phyloP scores from a whole-genome alignment of 2,797 vertebrate species.

The Tachyglossus aculeatus region DNA sequence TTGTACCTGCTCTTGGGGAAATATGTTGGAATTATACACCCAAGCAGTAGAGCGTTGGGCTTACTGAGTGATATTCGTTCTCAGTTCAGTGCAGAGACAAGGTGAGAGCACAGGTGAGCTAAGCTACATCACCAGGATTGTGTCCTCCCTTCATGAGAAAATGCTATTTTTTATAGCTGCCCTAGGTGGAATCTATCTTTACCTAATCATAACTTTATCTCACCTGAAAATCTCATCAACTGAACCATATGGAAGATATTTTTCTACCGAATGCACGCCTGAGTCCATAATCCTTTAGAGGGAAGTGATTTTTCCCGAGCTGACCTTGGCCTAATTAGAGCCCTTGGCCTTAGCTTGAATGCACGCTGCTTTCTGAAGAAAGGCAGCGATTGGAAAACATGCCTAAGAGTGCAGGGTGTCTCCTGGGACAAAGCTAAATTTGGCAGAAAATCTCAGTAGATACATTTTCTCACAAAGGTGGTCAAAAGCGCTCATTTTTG shows the following conservation, averaged over 20 bases:
- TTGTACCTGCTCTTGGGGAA: background rate
- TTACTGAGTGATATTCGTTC: background rate
- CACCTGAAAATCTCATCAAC: background rate
- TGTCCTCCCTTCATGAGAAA: background rate
- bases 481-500: no score
- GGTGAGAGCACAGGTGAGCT: background rate
- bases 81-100: background rate
- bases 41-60: background rate
- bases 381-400: no score
- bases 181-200: background rate
- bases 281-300: background rate
- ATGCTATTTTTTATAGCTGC: background rate
- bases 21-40: background rate
- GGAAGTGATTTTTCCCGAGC: no score
- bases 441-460: no score
- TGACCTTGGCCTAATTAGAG: no score
- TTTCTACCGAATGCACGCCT: no score
- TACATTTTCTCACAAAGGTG: no score
- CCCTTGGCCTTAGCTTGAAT: no score
- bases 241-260: slow-evolving; percentile 15
- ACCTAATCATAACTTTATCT: background rate
- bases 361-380: no score
- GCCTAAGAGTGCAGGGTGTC: no score
- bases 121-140: background rate
- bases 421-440: no score